Base-by-base conservation (phyloP, 2,888 invertebrate genomes). In the Psylliodes chrysocephalus region DNA sequence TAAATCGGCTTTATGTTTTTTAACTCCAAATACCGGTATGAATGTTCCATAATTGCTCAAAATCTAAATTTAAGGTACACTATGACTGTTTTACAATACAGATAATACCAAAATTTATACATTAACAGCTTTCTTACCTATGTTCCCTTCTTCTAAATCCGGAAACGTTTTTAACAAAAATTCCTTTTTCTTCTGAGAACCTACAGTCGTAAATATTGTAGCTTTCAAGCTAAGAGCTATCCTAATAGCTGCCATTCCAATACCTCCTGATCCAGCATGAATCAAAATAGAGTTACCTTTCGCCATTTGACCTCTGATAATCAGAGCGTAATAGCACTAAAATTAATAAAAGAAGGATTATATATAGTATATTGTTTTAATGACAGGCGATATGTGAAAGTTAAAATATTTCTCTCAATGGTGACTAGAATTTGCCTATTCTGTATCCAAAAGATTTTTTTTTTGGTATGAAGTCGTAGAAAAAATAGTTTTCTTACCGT, bases 211-310 rank as follows among this genome's bases (percentile, higher is more conserved):
- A 84, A 86, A 95, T 7, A 95, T 94, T 42, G 86, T 88, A 82
- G 95, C 91, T 54, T 94, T 93, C 78, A 90, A 87, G 79, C 90
- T 89, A 56, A 97, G 86, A 53, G 96, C 95, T 75, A 97, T 91
- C 25, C 93, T 87, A 76, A 97, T 95, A 69, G 96, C 96, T 1
- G 97, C 96, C 84, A 96, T 94, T 2, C 98, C 97, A 42, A 96
- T 94, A 73, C 95, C 96, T 62, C 96, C 80, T 73, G 86, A 83
- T 71, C 87, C 79, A 60, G 87, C 85, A 25, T 77, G 75, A 10
- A 77, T 73, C 6, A 77, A 33, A 38, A 77, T 69, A 1, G 72
- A 67, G 18, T 75, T 69, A 1, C 70, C 66, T n/a, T n/a, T 25
- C 55, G 62, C 40, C 60, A 76, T 47, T 14, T 67, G 53, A 1